Conservation (phyloP, 2,888 invertebrate genomes). For the Lithosia quadra region DNA sequence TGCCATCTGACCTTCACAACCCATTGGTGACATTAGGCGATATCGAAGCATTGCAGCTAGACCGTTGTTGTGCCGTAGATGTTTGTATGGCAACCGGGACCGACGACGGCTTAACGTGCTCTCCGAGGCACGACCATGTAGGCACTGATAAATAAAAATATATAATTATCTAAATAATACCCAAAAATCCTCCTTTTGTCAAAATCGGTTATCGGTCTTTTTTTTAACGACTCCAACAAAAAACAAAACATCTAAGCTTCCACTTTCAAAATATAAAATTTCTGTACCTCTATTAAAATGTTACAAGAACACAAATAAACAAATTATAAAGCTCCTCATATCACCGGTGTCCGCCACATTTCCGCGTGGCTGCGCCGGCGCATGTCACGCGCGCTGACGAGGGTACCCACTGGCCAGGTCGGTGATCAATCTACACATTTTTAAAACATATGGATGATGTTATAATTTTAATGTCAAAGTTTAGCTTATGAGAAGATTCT, state of each 20-base stretch:
- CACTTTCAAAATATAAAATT: background rate
- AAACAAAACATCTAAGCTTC: no score
- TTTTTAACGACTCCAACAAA: no score
- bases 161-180: no score
- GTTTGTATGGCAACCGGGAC: no score
- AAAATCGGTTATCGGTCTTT: no score
- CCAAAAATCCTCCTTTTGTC: no score
- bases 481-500: background rate
- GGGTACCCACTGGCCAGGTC: conserved; percentile 40
- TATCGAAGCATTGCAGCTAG: no score
- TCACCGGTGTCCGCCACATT: conserved; percentile 49
- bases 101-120: no score
- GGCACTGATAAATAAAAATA: background rate
- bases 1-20: no score
- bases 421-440: conserved; percentile 29
- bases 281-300: background rate
- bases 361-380: conserved; percentile 61
- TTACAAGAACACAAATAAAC: conserved; percentile 15
- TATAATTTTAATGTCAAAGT: conserved; percentile 5
- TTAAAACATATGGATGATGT: conserved; percentile 20
- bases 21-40: no score
- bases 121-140: background rate
- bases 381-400: conserved; percentile 56
- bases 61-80: no score
- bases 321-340: conserved; percentile 15